A percentile compares a stretch with the other conserved stretches of the same genome.
These are phyloP conservation scores for Melieria picta DNA, from an alignment of 2,888 invertebrate genomes.

Conservation along the genomic window DNA sequence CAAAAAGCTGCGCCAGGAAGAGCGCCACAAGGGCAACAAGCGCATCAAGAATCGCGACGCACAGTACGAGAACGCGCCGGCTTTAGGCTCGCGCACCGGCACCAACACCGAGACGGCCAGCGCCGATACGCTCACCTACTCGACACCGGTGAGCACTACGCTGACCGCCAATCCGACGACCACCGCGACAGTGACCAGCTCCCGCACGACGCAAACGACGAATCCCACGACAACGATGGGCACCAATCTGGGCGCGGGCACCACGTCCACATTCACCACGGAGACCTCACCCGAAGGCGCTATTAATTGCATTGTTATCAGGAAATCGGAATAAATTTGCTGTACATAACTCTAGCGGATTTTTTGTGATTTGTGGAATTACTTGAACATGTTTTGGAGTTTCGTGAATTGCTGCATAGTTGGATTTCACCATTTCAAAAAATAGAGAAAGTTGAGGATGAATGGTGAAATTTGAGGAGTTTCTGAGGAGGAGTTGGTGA, in stretches of 20 bases:
- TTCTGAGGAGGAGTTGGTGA: too few relatives aligned
- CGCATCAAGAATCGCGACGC: conserved; percentile 15
- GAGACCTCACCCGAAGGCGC: conserved; percentile 8
- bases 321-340: conserved; percentile 6
- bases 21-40: not conserved
- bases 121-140: not conserved
- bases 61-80: not conserved
- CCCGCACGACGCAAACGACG: not conserved
- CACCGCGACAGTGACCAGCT: not conserved
- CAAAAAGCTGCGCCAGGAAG: conserved; percentile 16
- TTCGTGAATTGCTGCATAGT: too few relatives aligned
- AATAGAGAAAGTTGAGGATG: too few relatives aligned
- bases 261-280: conserved; percentile 6
- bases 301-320: conserved; percentile 33
- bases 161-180: conserved; percentile 1
- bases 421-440: too few relatives aligned
- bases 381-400: too few relatives aligned
- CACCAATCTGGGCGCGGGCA: not conserved
- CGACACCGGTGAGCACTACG: not conserved
- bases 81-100: not conserved
- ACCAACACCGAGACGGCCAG: not conserved
- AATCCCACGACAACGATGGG: conserved; percentile 10
- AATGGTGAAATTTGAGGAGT: too few relatives aligned
- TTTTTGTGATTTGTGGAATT: too few relatives aligned
- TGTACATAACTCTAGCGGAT: too few relatives aligned